Evolutionary conservation across 2,113 vertebrate genomes (phyloP).

Genomic region (Phyllostomus hastatus): DNA sequence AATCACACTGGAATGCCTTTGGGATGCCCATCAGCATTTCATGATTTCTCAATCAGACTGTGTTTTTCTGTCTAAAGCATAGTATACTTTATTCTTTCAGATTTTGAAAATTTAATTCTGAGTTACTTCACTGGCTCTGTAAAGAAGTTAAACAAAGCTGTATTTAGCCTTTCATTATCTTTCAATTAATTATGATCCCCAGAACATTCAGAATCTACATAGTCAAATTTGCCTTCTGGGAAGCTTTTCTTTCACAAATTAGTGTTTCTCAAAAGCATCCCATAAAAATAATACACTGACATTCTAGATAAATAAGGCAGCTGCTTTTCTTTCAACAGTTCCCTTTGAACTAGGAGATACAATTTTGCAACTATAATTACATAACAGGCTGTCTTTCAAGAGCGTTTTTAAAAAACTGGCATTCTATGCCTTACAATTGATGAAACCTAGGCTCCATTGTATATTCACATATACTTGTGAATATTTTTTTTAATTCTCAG

Average conservation of each 20-base stretch:
- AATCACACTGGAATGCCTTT: background rate
- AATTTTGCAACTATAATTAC: slow-evolving; percentile 49
- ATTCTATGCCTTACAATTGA: background rate
- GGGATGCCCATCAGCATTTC: background rate
- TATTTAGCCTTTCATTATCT: slow-evolving; percentile 54
- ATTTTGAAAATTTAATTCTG: slow-evolving; percentile 44
- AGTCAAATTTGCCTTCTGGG: slow-evolving; percentile 3
- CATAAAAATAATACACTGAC: slow-evolving; percentile 25
- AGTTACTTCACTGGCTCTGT: slow-evolving; percentile 39
- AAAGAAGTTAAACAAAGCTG: slow-evolving; percentile 68
- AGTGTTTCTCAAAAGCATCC: slow-evolving; percentile 40
- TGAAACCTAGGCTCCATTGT: background rate
- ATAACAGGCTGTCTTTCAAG: background rate
- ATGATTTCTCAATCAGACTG: background rate
- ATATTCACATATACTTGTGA: background rate
- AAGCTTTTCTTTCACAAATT: slow-evolving; percentile 50
- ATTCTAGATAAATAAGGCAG: slow-evolving; percentile 32
- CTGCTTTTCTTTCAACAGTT: slow-evolving; percentile 34
- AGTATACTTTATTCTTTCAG: slow-evolving; percentile 43
- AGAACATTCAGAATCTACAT: slow-evolving; percentile 43
- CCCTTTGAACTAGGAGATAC: background rate
- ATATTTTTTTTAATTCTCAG: background rate
- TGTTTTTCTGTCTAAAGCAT: slow-evolving; percentile 26
- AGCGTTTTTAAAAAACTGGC: slow-evolving; percentile 23
- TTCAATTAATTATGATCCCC: slow-evolving; percentile 37